A percentile compares a stretch with the other conserved stretches of the same genome.
phyloP scores from a whole-genome alignment of 35 echinoderm and acorn worm genomes.

The Holothuria glaberrima region DNA sequence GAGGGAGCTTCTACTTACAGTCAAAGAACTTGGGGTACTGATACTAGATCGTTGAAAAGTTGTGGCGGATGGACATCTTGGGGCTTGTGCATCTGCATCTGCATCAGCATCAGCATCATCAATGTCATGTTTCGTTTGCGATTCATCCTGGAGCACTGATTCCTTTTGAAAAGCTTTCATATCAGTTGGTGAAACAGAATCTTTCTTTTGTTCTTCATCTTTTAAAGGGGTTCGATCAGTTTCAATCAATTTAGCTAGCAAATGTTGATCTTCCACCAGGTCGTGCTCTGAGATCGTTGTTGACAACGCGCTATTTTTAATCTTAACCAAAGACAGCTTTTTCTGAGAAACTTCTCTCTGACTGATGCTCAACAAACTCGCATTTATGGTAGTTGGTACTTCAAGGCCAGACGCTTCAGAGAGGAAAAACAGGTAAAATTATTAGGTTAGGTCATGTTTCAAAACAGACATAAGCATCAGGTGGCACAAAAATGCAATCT shows the following conservation, averaged over 20 bases:
- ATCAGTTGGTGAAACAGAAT: not conserved
- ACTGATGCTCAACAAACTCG: not conserved
- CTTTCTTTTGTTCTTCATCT: not conserved
- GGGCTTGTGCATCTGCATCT: not conserved
- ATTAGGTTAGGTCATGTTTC: no score
- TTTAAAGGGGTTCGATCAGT: no score
- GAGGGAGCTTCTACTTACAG: not conserved
- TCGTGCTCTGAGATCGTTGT: no score
- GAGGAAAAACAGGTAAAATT: no score
- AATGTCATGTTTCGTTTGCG: no score
- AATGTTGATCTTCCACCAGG: no score
- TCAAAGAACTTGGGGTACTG: slow-evolving; percentile 37
- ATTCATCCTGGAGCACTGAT: no score
- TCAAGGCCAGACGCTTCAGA: no score
- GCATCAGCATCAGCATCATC: not conserved
- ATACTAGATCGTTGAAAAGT: not conserved
- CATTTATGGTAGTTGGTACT: not conserved
- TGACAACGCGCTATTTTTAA: not conserved
- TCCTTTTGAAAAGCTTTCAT: not conserved
- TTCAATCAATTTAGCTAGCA: no score
- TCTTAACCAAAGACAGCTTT: slow-evolving; percentile 6
- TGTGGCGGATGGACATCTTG: slow-evolving; percentile 10
- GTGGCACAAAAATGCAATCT: no score
- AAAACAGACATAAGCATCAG: no score
- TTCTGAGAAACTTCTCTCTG: not conserved